phyloP scores from a whole-genome alignment of 1,140 invertebrate genomes.

The Marisa cornuarietis region DNA sequence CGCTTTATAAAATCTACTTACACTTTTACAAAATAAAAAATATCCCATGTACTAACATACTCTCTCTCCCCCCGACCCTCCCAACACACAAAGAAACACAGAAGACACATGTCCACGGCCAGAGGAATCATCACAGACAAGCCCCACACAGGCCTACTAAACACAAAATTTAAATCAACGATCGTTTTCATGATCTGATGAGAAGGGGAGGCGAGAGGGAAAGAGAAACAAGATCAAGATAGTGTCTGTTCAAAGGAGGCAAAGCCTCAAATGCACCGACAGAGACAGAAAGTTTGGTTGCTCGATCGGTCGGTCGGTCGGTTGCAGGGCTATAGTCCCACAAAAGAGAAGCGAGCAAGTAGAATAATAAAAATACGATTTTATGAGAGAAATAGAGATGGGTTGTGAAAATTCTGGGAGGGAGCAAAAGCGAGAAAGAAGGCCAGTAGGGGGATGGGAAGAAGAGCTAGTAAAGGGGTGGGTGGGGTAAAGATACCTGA shows the following conservation, averaged over 20 bases:
- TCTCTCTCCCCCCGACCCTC: no score
- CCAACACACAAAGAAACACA: background rate
- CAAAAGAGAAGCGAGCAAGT: no score
- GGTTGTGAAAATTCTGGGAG: background rate
- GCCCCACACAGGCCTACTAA: background rate
- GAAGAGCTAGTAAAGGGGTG: no score
- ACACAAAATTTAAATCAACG: background rate
- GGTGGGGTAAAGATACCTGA: no score
- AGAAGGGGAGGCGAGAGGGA: background rate
- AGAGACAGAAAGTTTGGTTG: background rate
- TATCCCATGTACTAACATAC: no score
- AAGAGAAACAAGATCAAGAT: background rate
- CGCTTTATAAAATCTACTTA: no score
- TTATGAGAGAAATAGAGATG: no score
- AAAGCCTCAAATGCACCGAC: background rate
- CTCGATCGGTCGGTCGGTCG: no score
- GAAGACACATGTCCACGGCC: background rate
- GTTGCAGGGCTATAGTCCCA: no score
- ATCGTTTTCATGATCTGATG: background rate
- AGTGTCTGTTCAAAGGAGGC: no score
- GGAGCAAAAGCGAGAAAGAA: background rate
- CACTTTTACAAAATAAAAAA: background rate
- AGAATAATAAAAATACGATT: no score
- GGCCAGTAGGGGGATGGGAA: no score
- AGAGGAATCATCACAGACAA: background rate